These are phyloP conservation scores for Melangyna quadrimaculata DNA, from an alignment of 2,888 invertebrate genomes.

Conservation along the genomic window DNA sequence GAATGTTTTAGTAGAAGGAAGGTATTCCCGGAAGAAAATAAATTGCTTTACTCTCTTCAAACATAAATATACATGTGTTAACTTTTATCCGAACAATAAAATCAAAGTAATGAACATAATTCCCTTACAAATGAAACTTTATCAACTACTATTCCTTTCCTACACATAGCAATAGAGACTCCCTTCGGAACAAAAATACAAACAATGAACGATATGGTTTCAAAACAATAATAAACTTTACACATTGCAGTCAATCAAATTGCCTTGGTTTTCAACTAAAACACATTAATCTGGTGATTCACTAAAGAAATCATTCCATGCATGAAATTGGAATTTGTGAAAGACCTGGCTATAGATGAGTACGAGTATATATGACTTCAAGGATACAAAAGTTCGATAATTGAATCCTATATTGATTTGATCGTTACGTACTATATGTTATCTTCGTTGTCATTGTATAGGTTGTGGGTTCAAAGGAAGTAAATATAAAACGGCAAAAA, in stretches of 20 bases:
- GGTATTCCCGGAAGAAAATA: neutral
- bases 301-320: conserved; percentile 20
- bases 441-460: neutral
- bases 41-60: neutral
- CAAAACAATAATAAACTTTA: conserved; percentile 1
- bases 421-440: neutral
- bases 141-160: neutral
- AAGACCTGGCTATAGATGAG: no score
- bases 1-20: no score
- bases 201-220: neutral
- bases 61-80: neutral
- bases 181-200: neutral
- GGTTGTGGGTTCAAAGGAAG: neutral
- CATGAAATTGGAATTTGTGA: conserved; percentile 26
- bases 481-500: neutral
- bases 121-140: neutral
- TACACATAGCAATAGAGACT: neutral
- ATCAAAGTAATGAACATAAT: neutral
- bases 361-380: neutral
- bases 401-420: conserved; percentile 11
- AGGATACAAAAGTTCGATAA: conserved; percentile 12
- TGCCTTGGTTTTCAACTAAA: conserved; percentile 4
- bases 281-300: conserved; percentile 11
- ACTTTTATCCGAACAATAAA: neutral
- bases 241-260: conserved; percentile 16